Evolutionary conservation across 2,797 vertebrate genomes (phyloP).

Genomic region (Enteromius treurensis): DNA sequence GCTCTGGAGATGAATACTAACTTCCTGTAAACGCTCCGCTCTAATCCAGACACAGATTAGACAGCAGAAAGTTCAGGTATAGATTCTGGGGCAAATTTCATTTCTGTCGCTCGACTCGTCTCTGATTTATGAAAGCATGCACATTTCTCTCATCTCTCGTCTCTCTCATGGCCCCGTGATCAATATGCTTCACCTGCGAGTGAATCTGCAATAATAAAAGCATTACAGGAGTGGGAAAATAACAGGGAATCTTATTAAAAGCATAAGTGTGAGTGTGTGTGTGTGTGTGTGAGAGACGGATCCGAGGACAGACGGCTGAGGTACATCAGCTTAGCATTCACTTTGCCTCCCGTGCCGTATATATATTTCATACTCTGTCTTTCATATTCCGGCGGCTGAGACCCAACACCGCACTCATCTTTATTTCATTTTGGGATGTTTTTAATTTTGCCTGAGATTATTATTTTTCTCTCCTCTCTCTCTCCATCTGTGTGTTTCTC

Average conservation of each 20-base stretch:
- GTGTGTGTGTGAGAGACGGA: slow-evolving; percentile 60
- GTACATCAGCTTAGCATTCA: slow-evolving; percentile 75
- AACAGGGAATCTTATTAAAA: slow-evolving; percentile 78
- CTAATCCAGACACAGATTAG: background rate
- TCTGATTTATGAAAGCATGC: slow-evolving; percentile 26
- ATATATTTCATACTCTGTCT: slow-evolving; percentile 79
- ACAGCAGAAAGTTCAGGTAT: background rate
- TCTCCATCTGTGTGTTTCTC: slow-evolving; percentile 19
- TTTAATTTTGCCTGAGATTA: slow-evolving; percentile 76
- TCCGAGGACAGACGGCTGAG: slow-evolving; percentile 56
- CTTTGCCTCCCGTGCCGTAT: slow-evolving; percentile 69
- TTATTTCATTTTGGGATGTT: slow-evolving; percentile 81
- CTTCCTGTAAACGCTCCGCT: too few relatives aligned
- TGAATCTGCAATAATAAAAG: slow-evolving; percentile 83
- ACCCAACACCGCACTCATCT: slow-evolving; percentile 77
- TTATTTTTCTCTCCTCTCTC: slow-evolving; percentile 53
- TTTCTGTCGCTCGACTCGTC: background rate
- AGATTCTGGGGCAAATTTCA: background rate
- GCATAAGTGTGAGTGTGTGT: slow-evolving; percentile 68
- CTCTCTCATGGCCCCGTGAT: slow-evolving; percentile 69
- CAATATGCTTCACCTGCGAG: slow-evolving; percentile 77
- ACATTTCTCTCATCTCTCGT: slow-evolving; percentile 57
- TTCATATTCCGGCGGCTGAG: slow-evolving; percentile 75
- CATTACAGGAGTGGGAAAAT: slow-evolving; percentile 76
- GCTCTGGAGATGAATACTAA: background rate